Percentiles rank a stretch among this genome's conserved stretches.
Conservation (phyloP, 2,113 vertebrate genomes). For the Phodopus roborovskii region DNA sequence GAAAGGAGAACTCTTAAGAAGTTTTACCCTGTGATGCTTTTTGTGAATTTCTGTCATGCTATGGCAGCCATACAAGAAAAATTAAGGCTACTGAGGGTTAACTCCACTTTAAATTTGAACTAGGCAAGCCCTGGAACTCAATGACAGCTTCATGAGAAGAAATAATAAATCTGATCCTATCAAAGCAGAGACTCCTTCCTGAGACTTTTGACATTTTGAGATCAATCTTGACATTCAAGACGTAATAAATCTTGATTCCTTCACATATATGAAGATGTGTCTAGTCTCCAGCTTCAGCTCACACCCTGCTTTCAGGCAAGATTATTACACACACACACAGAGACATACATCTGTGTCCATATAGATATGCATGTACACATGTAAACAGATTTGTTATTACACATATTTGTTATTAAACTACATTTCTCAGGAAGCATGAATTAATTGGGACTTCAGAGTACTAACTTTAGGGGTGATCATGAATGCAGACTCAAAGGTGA, state of each 20-base stretch:
- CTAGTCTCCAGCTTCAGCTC: background rate
- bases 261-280: slow-evolving; percentile 67
- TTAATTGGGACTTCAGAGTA: background rate
- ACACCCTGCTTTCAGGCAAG: background rate
- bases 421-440: background rate
- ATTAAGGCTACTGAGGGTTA: slow-evolving; percentile 19
- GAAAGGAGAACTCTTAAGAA: background rate
- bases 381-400: background rate
- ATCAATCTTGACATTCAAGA: slow-evolving; percentile 66
- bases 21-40: slow-evolving; percentile 3
- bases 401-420: background rate
- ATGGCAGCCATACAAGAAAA: background rate
- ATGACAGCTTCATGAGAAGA: slow-evolving; percentile 61
- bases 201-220: slow-evolving; percentile 69
- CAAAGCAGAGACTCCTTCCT: slow-evolving; percentile 10
- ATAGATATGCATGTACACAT: too few relatives aligned
- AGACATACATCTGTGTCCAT: background rate
- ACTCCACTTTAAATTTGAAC: slow-evolving; percentile 23
- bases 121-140: slow-evolving; percentile 28
- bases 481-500: background rate
- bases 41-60: background rate
- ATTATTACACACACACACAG: background rate
- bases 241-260: slow-evolving; percentile 50
- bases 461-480: background rate
- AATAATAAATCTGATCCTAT: slow-evolving; percentile 64